Conservation (phyloP, 2,113 vertebrate species). For the Chaetops frenatus region DNA sequence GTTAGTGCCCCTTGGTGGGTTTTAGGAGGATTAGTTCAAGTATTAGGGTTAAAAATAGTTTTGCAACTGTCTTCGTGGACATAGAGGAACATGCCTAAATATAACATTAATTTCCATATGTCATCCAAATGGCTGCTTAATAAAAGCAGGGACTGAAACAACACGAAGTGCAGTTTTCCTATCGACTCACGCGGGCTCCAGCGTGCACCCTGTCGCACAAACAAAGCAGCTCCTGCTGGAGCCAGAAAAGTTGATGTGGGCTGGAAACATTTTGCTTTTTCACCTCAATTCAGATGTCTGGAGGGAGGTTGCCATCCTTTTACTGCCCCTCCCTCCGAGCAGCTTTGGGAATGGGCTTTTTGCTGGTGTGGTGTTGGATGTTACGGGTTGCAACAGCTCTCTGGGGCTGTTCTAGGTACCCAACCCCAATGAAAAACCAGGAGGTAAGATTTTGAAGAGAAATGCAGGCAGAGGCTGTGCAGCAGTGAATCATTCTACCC, state of each 20-base stretch:
- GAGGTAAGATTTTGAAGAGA: not conserved
- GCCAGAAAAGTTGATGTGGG: not conserved
- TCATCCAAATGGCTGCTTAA: conserved; percentile 14
- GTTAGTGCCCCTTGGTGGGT: conserved; percentile 17
- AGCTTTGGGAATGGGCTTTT: not conserved
- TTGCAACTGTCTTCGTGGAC: not conserved
- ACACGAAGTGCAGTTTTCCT: not conserved
- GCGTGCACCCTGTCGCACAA: not conserved
- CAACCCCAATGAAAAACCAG: accelerated
- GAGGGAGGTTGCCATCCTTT: not conserved
- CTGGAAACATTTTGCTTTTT: not conserved
- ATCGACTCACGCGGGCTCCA: accelerated
- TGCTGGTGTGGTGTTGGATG: not conserved
- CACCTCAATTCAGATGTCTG: not conserved
- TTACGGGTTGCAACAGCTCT: not conserved
- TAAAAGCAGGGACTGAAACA: not conserved
- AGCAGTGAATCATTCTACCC: conserved; percentile 36
- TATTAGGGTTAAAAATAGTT: conserved; percentile 36
- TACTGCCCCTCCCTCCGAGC: not conserved
- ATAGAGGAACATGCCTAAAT: conserved; percentile 10
- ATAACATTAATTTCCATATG: conserved; percentile 41
- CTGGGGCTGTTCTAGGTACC: not conserved
- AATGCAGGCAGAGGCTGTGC: not conserved
- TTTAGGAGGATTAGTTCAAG: conserved; percentile 26
- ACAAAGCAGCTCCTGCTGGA: not conserved